phyloP scores from a whole-genome alignment of 2,888 invertebrate species.

The Dyspetes luteomarginatus region DNA sequence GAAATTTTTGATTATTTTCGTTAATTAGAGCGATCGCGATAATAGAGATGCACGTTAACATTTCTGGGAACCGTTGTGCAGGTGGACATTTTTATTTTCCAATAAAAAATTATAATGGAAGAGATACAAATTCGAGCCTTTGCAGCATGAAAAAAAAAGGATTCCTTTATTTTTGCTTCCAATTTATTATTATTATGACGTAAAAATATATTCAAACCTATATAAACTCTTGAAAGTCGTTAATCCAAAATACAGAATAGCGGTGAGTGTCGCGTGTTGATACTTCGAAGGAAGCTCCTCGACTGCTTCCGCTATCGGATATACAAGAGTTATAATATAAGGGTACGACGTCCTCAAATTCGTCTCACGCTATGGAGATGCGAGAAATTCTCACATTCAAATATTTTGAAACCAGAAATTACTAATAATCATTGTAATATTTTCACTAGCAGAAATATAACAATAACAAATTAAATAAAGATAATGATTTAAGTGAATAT shows the following conservation, averaged over 20 bases:
- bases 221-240: constrained; percentile 4
- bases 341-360: constrained; percentile 18
- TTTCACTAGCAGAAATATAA: neutral
- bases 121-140: constrained; percentile 4
- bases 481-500: too few relatives aligned
- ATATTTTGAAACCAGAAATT: neutral
- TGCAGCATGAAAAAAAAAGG: neutral
- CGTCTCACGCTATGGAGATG: constrained; percentile 18
- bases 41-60: neutral
- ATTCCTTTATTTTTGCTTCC: constrained; percentile 1
- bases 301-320: constrained; percentile 68
- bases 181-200: constrained; percentile 2
- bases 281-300: constrained; percentile 61
- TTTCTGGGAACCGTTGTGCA: constrained; percentile 12
- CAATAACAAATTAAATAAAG: neutral
- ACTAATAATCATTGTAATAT: neutral
- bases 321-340: constrained; percentile 42
- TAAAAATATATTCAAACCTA: too few relatives aligned
- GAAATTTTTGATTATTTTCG: constrained; percentile 10
- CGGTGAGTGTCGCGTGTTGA: constrained; percentile 57
- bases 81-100: constrained; percentile 8
- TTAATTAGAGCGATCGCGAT: constrained; percentile 11
- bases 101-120: neutral
- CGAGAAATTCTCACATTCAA: neutral
- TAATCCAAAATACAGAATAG: constrained; percentile 45